Conservation (phyloP, 1,140 invertebrate species). For the Maniola jurtina region DNA sequence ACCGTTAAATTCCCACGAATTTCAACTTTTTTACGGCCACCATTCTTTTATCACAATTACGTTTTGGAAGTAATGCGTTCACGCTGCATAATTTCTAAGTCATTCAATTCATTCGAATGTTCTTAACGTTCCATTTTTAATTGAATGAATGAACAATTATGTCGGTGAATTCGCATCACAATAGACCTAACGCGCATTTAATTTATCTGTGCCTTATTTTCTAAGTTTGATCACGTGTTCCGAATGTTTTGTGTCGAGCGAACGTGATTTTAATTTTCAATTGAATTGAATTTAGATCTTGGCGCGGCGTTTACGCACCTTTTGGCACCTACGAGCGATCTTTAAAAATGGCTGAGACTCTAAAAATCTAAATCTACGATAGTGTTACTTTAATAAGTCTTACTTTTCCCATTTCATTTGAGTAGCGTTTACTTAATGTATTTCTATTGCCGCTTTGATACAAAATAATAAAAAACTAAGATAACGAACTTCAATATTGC, state of each 20-base stretch:
- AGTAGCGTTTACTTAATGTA: no score
- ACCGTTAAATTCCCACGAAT: slow-evolving; percentile 70
- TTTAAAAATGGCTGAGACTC: no score
- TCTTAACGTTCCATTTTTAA: slow-evolving; percentile 50
- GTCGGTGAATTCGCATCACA: slow-evolving; percentile 36
- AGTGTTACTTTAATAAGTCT: no score
- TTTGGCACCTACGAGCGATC: no score
- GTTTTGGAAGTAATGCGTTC: slow-evolving; percentile 68
- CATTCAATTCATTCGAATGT: slow-evolving; percentile 42
- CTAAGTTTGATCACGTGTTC: slow-evolving; percentile 39
- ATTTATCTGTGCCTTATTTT: slow-evolving; percentile 49
- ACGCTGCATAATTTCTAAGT: slow-evolving; percentile 72
- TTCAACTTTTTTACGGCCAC: slow-evolving; percentile 51
- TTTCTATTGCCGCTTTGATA: no score
- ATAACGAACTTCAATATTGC: no score
- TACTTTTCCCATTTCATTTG: no score
- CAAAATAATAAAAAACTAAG: no score
- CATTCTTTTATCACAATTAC: slow-evolving; percentile 67
- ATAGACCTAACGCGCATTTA: slow-evolving; percentile 52
- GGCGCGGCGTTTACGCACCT: no score
- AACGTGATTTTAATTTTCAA: slow-evolving; percentile 17
- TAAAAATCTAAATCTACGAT: no score
- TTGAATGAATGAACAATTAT: slow-evolving; percentile 55
- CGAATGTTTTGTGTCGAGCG: slow-evolving; percentile 29
- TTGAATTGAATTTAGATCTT: slow-evolving; percentile 4